Evolutionary conservation across 2,888 invertebrate species (phyloP), one percentile per base, ranked within the genome.

Genomic region (Drosophila paucipuncta): DNA sequence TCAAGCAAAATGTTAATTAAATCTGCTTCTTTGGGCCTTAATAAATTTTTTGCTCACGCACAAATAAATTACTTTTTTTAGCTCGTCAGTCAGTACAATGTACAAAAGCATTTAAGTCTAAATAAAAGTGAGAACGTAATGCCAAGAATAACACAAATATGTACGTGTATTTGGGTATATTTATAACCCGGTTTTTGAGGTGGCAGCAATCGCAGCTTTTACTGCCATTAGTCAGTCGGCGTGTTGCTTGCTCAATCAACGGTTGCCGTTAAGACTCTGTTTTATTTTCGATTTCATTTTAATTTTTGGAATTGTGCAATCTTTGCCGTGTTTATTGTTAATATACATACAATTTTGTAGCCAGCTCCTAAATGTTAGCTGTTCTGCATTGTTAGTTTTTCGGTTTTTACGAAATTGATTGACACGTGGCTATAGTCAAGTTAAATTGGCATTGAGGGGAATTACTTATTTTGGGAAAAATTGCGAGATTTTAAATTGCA

Each of bases 221-320:
- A 22, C 53, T 65, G 37, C 59, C 59, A 30, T 39, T 25, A 54
- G 37, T 18, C 33, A 59, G 37, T 6, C 33, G 6, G n/a, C 25
- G 37, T 58, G 57, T 18, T 11, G 22, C 39, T 78, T 80, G 77
- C 78, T 60, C 80, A 73, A 78, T 76, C 39, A 28, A 37, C 53
- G 39, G 5, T 53, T 31, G 54, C 49, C 39, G 43, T 37, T 71
- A 31, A 28, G 37, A 62, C 62, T 37, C 49, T 25, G 33, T 25
- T 33, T 25, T 74, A 68, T 63, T 58, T 80, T 76, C 62, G 63
- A 80, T 78, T 80, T 80, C 25, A 30, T 49, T 64, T 59, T 50
- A 30, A 33, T 28, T 60, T 58, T 62, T 47, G 31, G 11, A 37
- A 65, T 78, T 78, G 50, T 55, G 68, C 60, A 78, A 78, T 55